Evolutionary conservation across 2,797 vertebrate species (phyloP).

Genomic region (Gadopsis marmoratus): DNA sequence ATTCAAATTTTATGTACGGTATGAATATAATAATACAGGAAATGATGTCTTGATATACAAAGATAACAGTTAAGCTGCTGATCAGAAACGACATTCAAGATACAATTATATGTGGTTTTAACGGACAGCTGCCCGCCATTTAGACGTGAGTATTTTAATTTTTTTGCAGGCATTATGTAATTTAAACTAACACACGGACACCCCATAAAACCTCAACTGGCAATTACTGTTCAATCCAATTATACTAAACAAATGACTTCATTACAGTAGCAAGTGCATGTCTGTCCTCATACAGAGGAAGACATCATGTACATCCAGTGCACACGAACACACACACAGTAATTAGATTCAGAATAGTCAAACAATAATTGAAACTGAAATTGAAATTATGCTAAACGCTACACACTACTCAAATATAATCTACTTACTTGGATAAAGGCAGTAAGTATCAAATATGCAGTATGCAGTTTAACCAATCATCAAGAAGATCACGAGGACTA

Average conservation of each 20-base stretch:
- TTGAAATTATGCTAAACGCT: slow-evolving; percentile 34
- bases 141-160: neutral
- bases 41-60: neutral
- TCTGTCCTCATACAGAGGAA: slow-evolving; percentile 7
- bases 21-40: too few species aligned
- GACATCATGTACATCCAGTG: neutral
- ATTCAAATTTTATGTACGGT: neutral
- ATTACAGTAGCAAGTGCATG: slow-evolving; percentile 2
- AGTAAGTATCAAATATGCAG: neutral
- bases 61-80: neutral
- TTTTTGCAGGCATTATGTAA: neutral
- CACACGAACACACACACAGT: neutral
- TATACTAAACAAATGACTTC: slow-evolving; percentile 25
- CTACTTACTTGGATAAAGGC: neutral
- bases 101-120: neutral
- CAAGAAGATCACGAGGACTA: too few species aligned
- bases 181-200: neutral
- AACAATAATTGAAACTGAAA: slow-evolving; percentile 26
- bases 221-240: slow-evolving; percentile 21
- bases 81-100: neutral
- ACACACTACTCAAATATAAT: neutral
- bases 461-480: neutral
- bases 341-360: slow-evolving; percentile 20
- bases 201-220: neutral
- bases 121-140: slow-evolving; percentile 6